These are phyloP conservation scores for Coelopa pilipes DNA, from an alignment of 2,888 invertebrate species.

Conservation along the genomic window DNA sequence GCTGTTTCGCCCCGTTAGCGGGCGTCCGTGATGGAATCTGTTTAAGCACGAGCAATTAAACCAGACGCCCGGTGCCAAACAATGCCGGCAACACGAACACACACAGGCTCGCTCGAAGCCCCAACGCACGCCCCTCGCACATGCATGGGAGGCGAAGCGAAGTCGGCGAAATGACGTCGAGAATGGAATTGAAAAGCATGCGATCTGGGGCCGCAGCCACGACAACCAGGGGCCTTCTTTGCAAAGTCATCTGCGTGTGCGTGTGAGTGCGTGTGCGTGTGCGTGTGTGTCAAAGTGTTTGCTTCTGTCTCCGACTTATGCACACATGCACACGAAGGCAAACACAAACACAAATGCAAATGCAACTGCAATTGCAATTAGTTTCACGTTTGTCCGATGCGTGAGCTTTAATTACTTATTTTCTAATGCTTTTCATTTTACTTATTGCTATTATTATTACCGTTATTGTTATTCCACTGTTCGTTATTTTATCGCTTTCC, in stretches of 20 bases:
- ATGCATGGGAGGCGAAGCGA: neutral
- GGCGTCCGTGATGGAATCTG: neutral
- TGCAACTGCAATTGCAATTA: conserved; percentile 20
- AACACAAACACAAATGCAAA: neutral
- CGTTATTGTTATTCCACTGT: neutral
- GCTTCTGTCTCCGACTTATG: neutral
- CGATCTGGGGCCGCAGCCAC: too few relatives aligned
- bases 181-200: too few relatives aligned
- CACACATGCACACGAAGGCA: neutral
- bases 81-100: neutral
- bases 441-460: neutral
- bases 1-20: too few relatives aligned
- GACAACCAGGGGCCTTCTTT: too few relatives aligned
- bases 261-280: conserved; percentile 10
- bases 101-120: too few relatives aligned
- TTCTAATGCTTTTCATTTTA: conserved; percentile 10
- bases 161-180: too few relatives aligned
- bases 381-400: conserved; percentile 9
- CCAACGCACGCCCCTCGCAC: neutral
- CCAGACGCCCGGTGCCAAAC: too few relatives aligned
- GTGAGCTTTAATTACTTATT: conserved; percentile 29
- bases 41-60: neutral
- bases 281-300: neutral
- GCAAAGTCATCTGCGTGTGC: neutral
- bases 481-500: neutral